Conservation (phyloP, 2,113 vertebrate genomes). For the Cepphus grylle region DNA sequence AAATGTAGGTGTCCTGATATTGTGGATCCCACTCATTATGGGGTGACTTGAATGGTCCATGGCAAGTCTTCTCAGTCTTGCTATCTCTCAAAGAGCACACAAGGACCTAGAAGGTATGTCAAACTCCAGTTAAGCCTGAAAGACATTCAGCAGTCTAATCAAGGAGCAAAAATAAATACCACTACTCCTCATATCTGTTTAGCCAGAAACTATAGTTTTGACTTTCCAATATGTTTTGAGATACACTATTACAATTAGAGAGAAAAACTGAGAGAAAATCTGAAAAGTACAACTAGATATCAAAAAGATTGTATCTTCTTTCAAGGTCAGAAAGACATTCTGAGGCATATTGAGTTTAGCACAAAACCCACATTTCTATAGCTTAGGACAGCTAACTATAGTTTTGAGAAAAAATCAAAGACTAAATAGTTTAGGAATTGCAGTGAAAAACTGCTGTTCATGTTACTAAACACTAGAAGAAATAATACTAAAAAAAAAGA, state of each 20-base stretch:
- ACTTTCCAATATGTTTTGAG: not conserved
- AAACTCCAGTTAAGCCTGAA: not conserved
- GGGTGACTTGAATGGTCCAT: not conserved
- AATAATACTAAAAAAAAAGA: not conserved
- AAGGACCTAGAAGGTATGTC: not conserved
- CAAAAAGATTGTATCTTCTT: not conserved
- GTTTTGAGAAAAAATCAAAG: not conserved
- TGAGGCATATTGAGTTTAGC: not conserved
- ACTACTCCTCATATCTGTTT: not conserved
- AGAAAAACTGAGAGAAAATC: not conserved
- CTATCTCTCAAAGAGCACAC: not conserved
- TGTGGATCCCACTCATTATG: fast-evolving
- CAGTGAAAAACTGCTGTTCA: not conserved
- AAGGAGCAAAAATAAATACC: not conserved
- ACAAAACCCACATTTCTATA: not conserved
- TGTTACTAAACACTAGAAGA: not conserved
- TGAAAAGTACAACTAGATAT: not conserved
- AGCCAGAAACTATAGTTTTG: not conserved
- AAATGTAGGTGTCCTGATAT: not conserved
- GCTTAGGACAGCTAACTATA: not conserved
- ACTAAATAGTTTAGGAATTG: not conserved
- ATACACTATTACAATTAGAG: not conserved
- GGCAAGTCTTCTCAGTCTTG: not conserved
- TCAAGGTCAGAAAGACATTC: not conserved
- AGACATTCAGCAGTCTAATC: not conserved